phyloP scores from a whole-genome alignment of 2,797 vertebrate species.

The Squalus acanthias region DNA sequence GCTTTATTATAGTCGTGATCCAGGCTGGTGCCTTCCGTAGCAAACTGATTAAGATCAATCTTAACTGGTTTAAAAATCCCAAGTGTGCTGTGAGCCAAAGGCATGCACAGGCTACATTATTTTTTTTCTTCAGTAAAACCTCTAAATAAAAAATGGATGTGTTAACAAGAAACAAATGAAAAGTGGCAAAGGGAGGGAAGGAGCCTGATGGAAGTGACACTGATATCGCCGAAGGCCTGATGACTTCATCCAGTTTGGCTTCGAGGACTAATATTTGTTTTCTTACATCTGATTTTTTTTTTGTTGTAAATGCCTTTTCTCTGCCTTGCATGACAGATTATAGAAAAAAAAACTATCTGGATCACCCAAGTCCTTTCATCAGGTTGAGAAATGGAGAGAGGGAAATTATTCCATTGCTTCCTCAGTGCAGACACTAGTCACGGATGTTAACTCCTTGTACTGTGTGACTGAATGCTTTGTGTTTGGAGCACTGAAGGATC shows the following conservation, averaged over 20 bases:
- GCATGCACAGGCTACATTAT: background rate
- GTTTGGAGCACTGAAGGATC: constrained; percentile 20
- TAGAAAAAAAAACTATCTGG: background rate
- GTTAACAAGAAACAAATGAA: background rate
- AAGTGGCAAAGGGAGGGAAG: background rate
- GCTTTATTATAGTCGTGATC: background rate
- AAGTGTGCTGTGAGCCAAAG: background rate
- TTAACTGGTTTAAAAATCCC: background rate
- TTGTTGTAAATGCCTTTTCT: background rate
- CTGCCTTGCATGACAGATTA: background rate
- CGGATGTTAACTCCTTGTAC: constrained; percentile 29
- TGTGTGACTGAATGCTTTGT: constrained; percentile 32
- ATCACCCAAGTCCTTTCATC: background rate
- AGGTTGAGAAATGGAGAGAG: constrained; percentile 7
- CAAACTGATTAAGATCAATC: constrained; percentile 7
- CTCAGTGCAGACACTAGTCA: constrained; percentile 15
- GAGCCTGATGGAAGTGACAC: background rate
- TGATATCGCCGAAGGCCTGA: background rate
- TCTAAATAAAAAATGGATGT: background rate
- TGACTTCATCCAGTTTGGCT: background rate
- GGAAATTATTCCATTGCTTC: constrained; percentile 20
- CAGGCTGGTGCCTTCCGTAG: background rate
- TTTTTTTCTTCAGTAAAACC: background rate
- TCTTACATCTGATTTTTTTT: background rate
- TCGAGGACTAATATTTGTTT: background rate